Conservation (phyloP, 2,113 vertebrate species). For the Syngnathus floridae region DNA sequence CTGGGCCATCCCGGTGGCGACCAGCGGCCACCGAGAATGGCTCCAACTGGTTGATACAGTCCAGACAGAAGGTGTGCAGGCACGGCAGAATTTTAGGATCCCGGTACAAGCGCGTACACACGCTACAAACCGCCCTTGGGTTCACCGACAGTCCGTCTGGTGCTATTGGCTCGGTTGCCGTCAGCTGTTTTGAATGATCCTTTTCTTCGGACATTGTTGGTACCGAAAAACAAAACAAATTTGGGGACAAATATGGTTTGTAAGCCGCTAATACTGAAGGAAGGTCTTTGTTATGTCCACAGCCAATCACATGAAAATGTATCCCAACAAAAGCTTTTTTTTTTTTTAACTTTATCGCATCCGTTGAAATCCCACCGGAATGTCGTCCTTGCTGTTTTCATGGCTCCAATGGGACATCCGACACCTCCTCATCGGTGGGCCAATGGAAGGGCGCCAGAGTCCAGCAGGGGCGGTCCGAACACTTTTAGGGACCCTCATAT, state of each 20-base stretch:
- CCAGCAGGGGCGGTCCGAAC: conserved; percentile 21
- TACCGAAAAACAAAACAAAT: background rate
- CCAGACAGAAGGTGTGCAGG: conserved; percentile 81
- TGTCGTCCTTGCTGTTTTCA: conserved; percentile 30
- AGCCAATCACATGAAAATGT: background rate
- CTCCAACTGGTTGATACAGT: conserved; percentile 75
- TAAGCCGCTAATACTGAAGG: background rate
- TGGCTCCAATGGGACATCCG: conserved; percentile 29
- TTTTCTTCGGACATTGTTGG: conserved; percentile 36
- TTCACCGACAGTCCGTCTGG: background rate
- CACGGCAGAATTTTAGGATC: conserved; percentile 82
- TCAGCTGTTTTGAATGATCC: background rate
- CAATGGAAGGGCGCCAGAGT: conserved; percentile 35
- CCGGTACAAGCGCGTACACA: conserved; percentile 69
- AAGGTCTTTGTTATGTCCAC: no score
- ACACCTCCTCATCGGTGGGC: conserved; percentile 23
- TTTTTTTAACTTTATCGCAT: background rate
- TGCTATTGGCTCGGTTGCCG: background rate
- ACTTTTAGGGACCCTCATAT: background rate
- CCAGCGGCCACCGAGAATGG: conserved; percentile 57
- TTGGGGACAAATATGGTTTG: background rate
- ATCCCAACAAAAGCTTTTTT: background rate
- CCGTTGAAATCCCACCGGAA: background rate
- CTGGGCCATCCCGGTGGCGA: conserved; percentile 12
- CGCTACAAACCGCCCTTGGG: conserved; percentile 66